These are phyloP conservation scores for Symphodus melops DNA, from an alignment of 2,113 vertebrate species.

Conservation along the genomic window DNA sequence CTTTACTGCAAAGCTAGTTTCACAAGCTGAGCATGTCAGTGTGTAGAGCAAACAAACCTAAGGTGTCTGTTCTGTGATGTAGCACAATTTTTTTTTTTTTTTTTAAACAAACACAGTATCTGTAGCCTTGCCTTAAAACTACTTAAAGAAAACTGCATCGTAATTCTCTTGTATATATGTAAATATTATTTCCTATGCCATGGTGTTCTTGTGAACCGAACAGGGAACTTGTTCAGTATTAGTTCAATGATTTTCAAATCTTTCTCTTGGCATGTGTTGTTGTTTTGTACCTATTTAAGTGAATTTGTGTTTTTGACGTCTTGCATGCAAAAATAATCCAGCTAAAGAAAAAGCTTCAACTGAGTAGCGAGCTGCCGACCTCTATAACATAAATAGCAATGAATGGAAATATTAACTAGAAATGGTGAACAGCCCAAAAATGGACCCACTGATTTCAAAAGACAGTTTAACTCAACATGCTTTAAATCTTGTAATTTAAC, in stretches of 20 bases:
- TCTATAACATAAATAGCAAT: not conserved
- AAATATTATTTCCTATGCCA: slow-evolving; percentile 66
- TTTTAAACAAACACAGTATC: slow-evolving; percentile 49
- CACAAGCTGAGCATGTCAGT: slow-evolving; percentile 27
- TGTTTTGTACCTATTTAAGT: slow-evolving; percentile 59
- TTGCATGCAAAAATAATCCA: slow-evolving; percentile 47
- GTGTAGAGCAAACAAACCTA: slow-evolving; percentile 33
- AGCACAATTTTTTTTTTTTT: slow-evolving; percentile 55
- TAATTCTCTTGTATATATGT: slow-evolving; percentile 68
- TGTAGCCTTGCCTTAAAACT: slow-evolving; percentile 77
- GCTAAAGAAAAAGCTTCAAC: slow-evolving; percentile 12
- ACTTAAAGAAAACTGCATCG: slow-evolving; percentile 57
- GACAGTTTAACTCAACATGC: not conserved
- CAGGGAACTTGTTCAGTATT: slow-evolving; percentile 70
- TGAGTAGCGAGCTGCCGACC: slow-evolving; percentile 45
- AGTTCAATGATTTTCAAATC: slow-evolving; percentile 50
- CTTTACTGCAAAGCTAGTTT: slow-evolving; percentile 36
- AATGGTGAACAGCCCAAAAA: slow-evolving; percentile 12
- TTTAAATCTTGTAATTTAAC: slow-evolving; percentile 3
- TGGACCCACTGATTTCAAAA: not conserved
- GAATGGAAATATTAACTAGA: not conserved
- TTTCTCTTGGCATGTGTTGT: slow-evolving; percentile 31
- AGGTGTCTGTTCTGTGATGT: slow-evolving; percentile 60
- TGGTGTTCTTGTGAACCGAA: slow-evolving; percentile 65
- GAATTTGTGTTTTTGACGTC: slow-evolving; percentile 45